Evolutionary conservation across 2,888 invertebrate genomes (phyloP), one percentile per base, ranked within the genome.

Genomic region (Dasysyrphus tricinctus): DNA sequence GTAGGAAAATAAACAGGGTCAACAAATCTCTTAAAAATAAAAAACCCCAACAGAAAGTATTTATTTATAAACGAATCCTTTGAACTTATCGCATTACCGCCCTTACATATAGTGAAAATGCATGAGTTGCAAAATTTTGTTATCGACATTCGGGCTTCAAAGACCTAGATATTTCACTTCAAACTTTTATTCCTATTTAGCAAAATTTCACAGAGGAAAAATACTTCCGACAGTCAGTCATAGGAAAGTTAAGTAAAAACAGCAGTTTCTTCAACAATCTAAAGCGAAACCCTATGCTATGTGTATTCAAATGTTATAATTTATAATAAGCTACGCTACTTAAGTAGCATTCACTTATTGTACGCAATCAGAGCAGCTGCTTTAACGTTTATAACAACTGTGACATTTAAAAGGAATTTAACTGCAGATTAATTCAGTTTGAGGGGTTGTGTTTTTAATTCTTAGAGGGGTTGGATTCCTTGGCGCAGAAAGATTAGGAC

Each of bases 371-470:
- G 5, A 69, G 29, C 69, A 69, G 51, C 37, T 69, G 69, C 69
- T 69, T 39, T 54, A 39, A 54, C 39, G 69, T 39, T 54, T 42
- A 6, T 29, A 69, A 54, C 51, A 69, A 54, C 69, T 69, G 69
- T 69, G 51, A 54, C 54, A 29, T 34, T 39, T 69, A 54, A n/a
- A 54, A 39, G 37, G 69, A 69, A 34, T 69, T 39, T 69, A 54
- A 69, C 19, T 54, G 54, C 49, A 29, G 39, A 69, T 69, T 51
- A 54, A 69, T 69, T 69, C 69, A 69, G 39, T 69, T 51, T 69
- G 24, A 54, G 24, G 24, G 54, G 51, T n/a, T 37, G 49, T 34
- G 14, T 49, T 19, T 34, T 12, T 9, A 11, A 11, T 6, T 3
- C 14, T 1, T 7, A 19, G 8, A 37, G 34, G 65, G 67, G 67